phyloP scores from a whole-genome alignment of 2,888 invertebrate genomes.

The Agrotis puta region DNA sequence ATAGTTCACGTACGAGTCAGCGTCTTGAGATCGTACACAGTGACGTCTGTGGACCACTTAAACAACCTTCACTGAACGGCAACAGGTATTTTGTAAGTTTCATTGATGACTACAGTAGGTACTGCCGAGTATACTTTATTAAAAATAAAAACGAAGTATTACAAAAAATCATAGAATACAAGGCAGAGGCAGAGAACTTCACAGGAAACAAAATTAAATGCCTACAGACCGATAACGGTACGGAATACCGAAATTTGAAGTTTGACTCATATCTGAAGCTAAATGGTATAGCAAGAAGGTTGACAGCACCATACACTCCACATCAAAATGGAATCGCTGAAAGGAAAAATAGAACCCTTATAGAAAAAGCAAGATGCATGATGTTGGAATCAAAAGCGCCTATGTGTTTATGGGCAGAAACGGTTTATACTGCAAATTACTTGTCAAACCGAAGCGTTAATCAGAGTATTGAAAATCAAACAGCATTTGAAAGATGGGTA shows the following conservation, averaged over 20 bases:
- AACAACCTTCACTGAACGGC: conserved; percentile 5
- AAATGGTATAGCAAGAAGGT: not conserved
- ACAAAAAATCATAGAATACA: not conserved
- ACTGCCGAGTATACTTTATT: conserved; percentile 4
- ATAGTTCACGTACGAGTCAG: too few relatives aligned
- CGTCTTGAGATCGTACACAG: too few relatives aligned
- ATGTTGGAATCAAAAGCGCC: too few relatives aligned
- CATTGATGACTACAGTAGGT: conserved; percentile 1
- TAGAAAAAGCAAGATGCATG: too few relatives aligned
- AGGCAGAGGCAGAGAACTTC: conserved; percentile 1
- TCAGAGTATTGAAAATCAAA: not conserved
- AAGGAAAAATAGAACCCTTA: too few relatives aligned
- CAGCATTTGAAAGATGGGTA: conserved; percentile 2
- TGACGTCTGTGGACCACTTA: too few relatives aligned
- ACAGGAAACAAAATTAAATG: conserved; percentile 4
- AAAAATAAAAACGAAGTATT: conserved; percentile 2
- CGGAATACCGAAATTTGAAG: conserved; percentile 1
- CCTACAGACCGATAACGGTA: conserved; percentile 8
- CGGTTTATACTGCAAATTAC: conserved; percentile 9
- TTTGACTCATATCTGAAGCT: conserved; percentile 3
- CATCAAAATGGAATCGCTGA: too few relatives aligned
- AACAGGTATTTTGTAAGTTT: conserved; percentile 6
- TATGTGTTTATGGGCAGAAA: conserved; percentile 13
- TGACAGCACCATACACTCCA: conserved; percentile 2
- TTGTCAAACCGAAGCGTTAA: not conserved